phyloP scores from a whole-genome alignment of 2,888 invertebrate species.

The Augochlorella aurata region DNA sequence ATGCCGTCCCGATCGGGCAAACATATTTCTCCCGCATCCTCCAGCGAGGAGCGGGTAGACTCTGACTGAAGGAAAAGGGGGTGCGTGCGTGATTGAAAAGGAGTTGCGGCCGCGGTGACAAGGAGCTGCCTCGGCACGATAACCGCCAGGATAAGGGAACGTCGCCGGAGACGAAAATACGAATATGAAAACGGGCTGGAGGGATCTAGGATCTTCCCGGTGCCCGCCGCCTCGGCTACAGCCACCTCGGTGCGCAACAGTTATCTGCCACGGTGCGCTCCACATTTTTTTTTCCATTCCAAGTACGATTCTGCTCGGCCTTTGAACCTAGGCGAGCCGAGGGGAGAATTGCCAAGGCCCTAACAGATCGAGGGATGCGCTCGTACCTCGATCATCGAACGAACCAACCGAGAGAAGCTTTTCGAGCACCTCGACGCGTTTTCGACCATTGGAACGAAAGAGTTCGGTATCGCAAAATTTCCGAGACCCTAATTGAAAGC shows the following conservation, averaged over 20 bases:
- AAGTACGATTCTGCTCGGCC: neutral
- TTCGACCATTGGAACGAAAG: too few relatives aligned
- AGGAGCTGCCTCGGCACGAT: conserved; percentile 64
- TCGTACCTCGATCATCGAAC: too few relatives aligned
- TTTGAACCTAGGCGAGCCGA: neutral
- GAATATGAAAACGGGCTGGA: conserved; percentile 63
- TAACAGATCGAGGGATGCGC: too few relatives aligned
- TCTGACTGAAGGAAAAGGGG: conserved; percentile 15
- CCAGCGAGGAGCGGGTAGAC: neutral
- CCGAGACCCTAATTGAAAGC: too few relatives aligned
- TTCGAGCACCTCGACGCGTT: too few relatives aligned
- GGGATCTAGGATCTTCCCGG: neutral
- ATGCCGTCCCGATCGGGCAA: conserved; percentile 14
- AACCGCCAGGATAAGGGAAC: conserved; percentile 61
- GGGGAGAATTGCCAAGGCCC: too few relatives aligned
- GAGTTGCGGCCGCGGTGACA: conserved; percentile 49
- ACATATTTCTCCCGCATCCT: conserved; percentile 37
- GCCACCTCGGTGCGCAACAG: neutral
- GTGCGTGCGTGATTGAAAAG: conserved; percentile 48
- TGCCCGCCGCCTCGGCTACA: too few relatives aligned
- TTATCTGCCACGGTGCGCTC: neutral
- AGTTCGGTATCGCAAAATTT: too few relatives aligned
- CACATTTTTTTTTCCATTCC: neutral
- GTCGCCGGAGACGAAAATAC: conserved; percentile 74
- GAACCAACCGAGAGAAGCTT: too few relatives aligned